Evolutionary conservation across 2,888 invertebrate genomes (phyloP), one percentile per base, ranked within the genome.

Genomic region (Agapostemon virescens): DNA sequence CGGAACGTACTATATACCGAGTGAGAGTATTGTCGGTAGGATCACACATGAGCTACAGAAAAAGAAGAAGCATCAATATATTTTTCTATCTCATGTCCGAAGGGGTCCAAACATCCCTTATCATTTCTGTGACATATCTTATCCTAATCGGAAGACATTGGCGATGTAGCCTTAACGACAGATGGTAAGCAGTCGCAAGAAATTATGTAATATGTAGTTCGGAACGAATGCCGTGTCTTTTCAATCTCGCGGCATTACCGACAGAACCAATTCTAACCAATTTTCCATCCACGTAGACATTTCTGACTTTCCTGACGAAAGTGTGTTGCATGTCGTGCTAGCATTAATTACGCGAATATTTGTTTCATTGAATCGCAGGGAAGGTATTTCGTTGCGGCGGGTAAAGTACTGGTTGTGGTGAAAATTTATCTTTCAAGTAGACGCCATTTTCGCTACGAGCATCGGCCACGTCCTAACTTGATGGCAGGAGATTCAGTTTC

Each of bases 401-500:
- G 26, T 55, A 26, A 55, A 55, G 26, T 72, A 63, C n/a, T 58
- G 49, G 40, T 33, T n/a, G 30, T 4, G 42, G 36, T 17, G 23
- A 66, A 45, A 38, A 26, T 77, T 52, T 45, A 73, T 55, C 55
- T 40, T 69, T 68, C 68, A 64, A 26, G 36, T 33, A 36, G 82
- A 58, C 85, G 85, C 88, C 83, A 83, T 84, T 83, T 87, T 85
- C 75, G 20, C 30, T 66, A 61, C 38, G 55, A 71, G 79, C 82
- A 85, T 75, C 81, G 86, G 90, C 90, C 90, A 90, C 90, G 90
- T 90, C 90, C 83, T 86, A 89, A 90, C 89, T 90, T 90, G 85
- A 90, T 88, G 86, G 88, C 87, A 85, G 88, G 86, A 85, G 85
- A 84, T 89, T 89, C 89, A 75, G 78, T 69, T 66, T 64, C 58